phyloP scores from a whole-genome alignment of 2,888 invertebrate genomes.

The Heteropelma amictum region DNA sequence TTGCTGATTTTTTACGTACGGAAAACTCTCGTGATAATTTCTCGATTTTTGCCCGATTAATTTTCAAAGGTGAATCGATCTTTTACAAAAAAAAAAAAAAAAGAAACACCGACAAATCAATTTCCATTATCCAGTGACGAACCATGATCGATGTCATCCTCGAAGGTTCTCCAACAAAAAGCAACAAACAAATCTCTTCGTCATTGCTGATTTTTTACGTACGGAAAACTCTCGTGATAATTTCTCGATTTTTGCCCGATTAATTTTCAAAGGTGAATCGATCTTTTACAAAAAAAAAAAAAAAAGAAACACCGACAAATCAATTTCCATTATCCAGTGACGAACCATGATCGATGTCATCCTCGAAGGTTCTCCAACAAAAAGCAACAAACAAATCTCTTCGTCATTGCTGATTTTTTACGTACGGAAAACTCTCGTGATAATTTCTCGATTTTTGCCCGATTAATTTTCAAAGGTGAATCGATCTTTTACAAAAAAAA shows the following conservation, averaged over 20 bases:
- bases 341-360: no score
- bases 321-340: no score
- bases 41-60: no score
- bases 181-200: not conserved
- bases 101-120: not conserved
- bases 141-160: conserved; percentile 89
- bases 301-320: not conserved
- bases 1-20: no score
- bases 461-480: conserved; percentile 9
- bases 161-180: conserved; percentile 87
- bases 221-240: no score
- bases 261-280: not conserved
- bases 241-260: no score
- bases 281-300: not conserved
- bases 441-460: no score
- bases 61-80: not conserved
- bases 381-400: conserved; percentile 3
- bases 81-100: not conserved
- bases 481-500: not conserved
- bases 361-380: no score
- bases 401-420: not conserved
- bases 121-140: conserved; percentile 9
- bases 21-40: no score
- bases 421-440: no score
- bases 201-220: not conserved